phyloP scores from a whole-genome alignment of 2,797 vertebrate genomes.

The Chromobotia macracanthus region DNA sequence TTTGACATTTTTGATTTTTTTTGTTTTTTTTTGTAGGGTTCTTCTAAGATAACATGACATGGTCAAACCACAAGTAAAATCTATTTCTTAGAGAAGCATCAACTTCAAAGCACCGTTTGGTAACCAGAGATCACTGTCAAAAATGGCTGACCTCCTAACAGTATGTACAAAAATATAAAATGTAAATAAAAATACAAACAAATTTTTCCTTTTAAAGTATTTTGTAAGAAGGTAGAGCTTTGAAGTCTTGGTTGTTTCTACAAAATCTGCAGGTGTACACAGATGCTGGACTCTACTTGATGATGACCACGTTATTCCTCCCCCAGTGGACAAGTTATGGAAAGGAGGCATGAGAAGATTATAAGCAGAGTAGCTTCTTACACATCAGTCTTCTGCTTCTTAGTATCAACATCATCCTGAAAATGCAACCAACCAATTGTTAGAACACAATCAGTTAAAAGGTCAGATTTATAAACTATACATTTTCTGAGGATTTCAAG shows the following conservation, averaged over 20 bases:
- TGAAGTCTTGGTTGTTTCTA: conserved; percentile 82
- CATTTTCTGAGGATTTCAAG: not conserved
- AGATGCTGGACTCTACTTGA: conserved; percentile 77
- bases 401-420: conserved; percentile 86
- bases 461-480: not conserved
- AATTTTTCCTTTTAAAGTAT: conserved; percentile 91
- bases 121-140: conserved; percentile 86
- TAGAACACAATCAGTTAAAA: not conserved
- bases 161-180: conserved; percentile 98
- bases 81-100: conserved; percentile 74
- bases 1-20: conserved; percentile 58
- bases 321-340: conserved; percentile 68
- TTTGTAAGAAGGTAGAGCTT: conserved; percentile 87
- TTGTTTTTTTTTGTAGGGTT: conserved; percentile 71
- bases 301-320: conserved; percentile 75
- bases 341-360: conserved; percentile 60
- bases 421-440: conserved; percentile 51
- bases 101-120: conserved; percentile 86
- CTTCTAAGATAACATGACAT: conserved; percentile 82
- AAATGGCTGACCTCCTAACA: conserved; percentile 88
- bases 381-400: conserved; percentile 92
- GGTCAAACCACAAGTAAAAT: conserved; percentile 87
- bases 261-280: conserved; percentile 72
- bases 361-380: conserved; percentile 65
- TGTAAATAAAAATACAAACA: conserved; percentile 97